phyloP scores from a whole-genome alignment of 2,113 vertebrate species.

The Cyanocitta stelleri region DNA sequence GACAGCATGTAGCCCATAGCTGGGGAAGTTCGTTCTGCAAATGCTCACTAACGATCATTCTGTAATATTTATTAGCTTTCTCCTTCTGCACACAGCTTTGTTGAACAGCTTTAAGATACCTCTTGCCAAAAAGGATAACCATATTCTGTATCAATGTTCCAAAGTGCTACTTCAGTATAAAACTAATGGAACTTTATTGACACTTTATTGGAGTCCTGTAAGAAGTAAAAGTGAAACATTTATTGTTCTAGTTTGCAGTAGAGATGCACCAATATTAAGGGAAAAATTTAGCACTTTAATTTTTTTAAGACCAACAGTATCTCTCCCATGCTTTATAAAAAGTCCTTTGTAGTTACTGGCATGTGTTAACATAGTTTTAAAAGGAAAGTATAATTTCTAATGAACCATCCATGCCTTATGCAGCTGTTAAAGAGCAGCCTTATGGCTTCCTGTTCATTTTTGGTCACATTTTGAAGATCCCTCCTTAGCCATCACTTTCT shows the following conservation, averaged over 20 bases:
- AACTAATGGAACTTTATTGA: background rate
- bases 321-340: background rate
- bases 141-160: background rate
- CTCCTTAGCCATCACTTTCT: background rate
- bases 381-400: background rate
- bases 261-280: background rate
- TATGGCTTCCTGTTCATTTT: background rate
- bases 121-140: constrained; percentile 51
- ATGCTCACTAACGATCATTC: background rate
- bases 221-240: background rate
- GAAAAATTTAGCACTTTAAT: constrained; percentile 23
- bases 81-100: background rate
- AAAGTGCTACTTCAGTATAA: constrained; percentile 31
- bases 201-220: background rate
- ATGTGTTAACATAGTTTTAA: background rate
- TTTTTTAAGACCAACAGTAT: background rate
- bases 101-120: constrained; percentile 46
- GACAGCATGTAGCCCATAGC: background rate
- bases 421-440: background rate
- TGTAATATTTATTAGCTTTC: constrained; percentile 9
- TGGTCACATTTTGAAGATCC: background rate
- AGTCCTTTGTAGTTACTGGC: background rate
- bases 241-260: background rate
- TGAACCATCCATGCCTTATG: constrained; percentile 19
- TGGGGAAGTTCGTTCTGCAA: background rate